Evolutionary conservation across 35 echinoderm and acorn worm species (phyloP).

Genomic region (Ptychodera flava): DNA sequence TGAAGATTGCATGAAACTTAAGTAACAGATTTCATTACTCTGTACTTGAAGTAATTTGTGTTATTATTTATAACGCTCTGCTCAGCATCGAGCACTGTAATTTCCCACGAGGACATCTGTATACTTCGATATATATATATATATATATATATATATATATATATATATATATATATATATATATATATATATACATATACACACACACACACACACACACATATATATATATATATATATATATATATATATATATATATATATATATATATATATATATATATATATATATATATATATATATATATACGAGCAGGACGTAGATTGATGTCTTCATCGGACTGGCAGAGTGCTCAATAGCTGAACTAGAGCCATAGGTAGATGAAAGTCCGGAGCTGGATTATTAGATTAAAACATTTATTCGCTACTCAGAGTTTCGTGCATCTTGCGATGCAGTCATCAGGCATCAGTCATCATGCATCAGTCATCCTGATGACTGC

Average conservation of each 20-base stretch:
- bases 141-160: constrained; percentile 3
- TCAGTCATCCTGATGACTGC: too few relatives aligned
- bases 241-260: constrained; percentile 6
- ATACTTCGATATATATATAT: neutral
- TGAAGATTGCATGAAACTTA: neutral
- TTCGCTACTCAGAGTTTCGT: too few relatives aligned
- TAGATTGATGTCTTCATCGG: too few relatives aligned
- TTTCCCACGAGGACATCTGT: neutral
- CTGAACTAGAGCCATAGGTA: too few relatives aligned
- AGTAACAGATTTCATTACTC: neutral
- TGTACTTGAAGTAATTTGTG: too few relatives aligned
- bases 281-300: constrained; percentile 15
- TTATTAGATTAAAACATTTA: too few relatives aligned
- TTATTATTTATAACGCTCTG: too few relatives aligned
- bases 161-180: constrained; percentile 3
- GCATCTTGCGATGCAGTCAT: too few relatives aligned
- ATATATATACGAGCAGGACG: constrained; percentile 16
- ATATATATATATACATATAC: constrained; percentile 11
- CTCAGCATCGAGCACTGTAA: neutral
- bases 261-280: constrained; percentile 1
- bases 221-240: constrained; percentile 6
- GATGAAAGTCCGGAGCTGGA: too few relatives aligned
- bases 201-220: neutral
- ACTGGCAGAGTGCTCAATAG: too few relatives aligned
- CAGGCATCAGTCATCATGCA: too few relatives aligned